Conservation (phyloP, 2,797 vertebrate species). For the Typhlichthys eigenmanni region DNA sequence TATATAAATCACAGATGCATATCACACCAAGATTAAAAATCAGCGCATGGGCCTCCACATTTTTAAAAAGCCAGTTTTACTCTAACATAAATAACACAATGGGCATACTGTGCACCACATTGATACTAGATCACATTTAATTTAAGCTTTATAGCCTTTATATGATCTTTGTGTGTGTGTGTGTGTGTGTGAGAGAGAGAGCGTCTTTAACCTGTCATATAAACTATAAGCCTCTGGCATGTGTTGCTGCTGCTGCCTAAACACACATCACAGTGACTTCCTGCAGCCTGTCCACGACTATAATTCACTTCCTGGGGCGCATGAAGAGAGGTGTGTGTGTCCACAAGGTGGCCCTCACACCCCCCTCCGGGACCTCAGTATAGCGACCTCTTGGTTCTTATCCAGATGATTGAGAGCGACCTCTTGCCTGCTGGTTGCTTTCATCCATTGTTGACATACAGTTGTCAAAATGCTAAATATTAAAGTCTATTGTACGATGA, state of each 20-base stretch:
- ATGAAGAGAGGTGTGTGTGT: conserved; percentile 59
- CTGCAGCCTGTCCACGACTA: conserved; percentile 62
- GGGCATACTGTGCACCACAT: conserved; percentile 6
- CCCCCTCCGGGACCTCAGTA: conserved; percentile 39
- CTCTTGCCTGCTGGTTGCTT: no score
- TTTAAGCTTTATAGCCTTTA: conserved; percentile 12
- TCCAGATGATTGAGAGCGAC: conserved; percentile 6
- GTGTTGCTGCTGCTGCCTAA: conserved; percentile 60
- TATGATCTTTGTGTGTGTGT: conserved; percentile 2
- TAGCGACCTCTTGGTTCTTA: conserved; percentile 9
- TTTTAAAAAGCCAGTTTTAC: conserved; percentile 8
- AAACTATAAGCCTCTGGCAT: conserved; percentile 57
- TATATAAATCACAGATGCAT: no score
- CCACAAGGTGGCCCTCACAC: conserved; percentile 52
- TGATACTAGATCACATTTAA: conserved; percentile 5
- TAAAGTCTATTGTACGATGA: no score
- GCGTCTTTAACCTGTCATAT: conserved; percentile 34
- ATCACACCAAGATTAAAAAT: no score
- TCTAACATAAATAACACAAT: neutral
- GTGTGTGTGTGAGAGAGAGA: conserved; percentile 28
- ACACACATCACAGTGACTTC: conserved; percentile 64
- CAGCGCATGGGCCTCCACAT: no score
- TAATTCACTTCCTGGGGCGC: conserved; percentile 71
- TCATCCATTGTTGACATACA: no score
- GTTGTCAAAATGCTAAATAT: no score